Evolutionary conservation across 2,888 invertebrate species (phyloP).

Genomic region (Agrypnus murinus): DNA sequence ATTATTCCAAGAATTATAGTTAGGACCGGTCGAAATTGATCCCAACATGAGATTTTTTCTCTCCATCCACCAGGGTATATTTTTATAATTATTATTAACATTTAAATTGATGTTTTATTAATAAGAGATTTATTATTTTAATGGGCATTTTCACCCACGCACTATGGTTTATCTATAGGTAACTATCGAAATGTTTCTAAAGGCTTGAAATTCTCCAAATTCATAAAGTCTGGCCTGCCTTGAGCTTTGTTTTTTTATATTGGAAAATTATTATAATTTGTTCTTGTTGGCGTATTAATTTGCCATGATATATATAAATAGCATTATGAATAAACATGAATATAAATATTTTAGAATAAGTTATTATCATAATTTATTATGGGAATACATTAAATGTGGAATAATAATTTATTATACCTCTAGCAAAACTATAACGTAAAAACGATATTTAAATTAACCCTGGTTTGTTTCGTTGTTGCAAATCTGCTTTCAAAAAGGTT

Average conservation of each 20-base stretch:
- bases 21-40: conserved; percentile 44
- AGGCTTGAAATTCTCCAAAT: conserved; percentile 11
- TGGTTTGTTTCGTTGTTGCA: too few species aligned
- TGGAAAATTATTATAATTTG: conserved; percentile 13
- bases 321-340: too few species aligned
- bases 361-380: too few species aligned
- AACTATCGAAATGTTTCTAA: not conserved
- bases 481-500: too few species aligned
- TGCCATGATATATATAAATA: too few species aligned
- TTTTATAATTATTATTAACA: conserved; percentile 17
- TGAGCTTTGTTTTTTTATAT: conserved; percentile 3
- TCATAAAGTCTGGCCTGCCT: conserved; percentile 5
- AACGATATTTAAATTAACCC: too few species aligned
- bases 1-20: conserved; percentile 68
- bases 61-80: not conserved
- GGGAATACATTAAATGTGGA: too few species aligned
- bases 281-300: too few species aligned
- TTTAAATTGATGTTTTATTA: conserved; percentile 30
- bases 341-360: too few species aligned
- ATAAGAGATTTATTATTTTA: conserved; percentile 17
- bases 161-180: not conserved
- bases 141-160: conserved; percentile 16
- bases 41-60: conserved; percentile 4
- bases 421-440: too few species aligned
- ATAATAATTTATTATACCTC: too few species aligned